Evolutionary conservation across 1,140 invertebrate species (phyloP).

Genomic region (Stratiolaelaps scimitus): DNA sequence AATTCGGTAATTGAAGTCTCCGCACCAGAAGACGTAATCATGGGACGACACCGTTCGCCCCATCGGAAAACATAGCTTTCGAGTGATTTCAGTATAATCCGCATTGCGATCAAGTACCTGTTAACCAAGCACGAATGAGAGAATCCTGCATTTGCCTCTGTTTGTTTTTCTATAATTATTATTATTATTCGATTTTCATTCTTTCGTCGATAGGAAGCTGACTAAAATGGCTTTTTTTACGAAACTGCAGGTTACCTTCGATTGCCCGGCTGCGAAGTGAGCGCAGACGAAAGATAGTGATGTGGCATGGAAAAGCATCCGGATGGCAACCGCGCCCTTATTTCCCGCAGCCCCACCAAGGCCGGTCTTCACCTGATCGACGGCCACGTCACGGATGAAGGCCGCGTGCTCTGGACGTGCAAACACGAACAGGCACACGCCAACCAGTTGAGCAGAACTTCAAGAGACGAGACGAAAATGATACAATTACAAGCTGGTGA

Average conservation of each 20-base stretch:
- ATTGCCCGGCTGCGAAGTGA: conserved; percentile 96
- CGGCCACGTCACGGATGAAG: conserved; percentile 75
- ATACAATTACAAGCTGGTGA: too few species aligned
- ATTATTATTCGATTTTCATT: too few species aligned
- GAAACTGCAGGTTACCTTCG: too few species aligned
- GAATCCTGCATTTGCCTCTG: too few species aligned
- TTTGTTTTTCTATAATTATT: too few species aligned
- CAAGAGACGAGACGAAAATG: too few species aligned
- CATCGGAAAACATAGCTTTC: conserved; percentile 86
- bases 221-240: too few species aligned
- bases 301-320: conserved; percentile 77
- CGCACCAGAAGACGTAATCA: conserved; percentile 98
- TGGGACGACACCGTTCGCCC: conserved; percentile 77
- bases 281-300: conserved; percentile 95
- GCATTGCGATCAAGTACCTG: conserved; percentile 89
- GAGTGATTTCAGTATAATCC: conserved; percentile 86
- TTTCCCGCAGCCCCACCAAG: conserved; percentile 82
- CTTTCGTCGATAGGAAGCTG: too few species aligned
- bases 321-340: conserved; percentile 90
- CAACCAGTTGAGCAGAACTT: conserved; percentile 86
- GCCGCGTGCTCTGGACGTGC: conserved; percentile 71
- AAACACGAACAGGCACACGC: conserved; percentile 92
- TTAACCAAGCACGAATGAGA: too few species aligned
- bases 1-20: conserved; percentile 98
- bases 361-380: conserved; percentile 93